Evolutionary conservation across 1,140 invertebrate genomes (phyloP), one percentile per base, ranked within the genome.

Genomic region (Leptinotarsa texana): DNA sequence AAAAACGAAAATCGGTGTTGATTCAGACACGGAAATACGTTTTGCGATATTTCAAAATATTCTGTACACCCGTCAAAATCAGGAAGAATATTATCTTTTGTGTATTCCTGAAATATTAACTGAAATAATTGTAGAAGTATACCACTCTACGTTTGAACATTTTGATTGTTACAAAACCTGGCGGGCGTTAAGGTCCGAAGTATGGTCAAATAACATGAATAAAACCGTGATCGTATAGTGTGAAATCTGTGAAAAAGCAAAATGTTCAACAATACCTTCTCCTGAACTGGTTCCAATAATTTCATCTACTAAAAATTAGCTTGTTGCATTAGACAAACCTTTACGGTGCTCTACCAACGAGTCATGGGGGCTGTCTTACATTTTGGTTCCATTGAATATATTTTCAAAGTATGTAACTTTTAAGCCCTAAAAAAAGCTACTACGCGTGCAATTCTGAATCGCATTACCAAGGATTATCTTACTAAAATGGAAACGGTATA

Each of bases 11-110:
- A 1, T 57, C 1, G 51, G 13, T n/a, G 13, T n/a, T 6, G n/a
- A 57, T 57, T 2, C 51, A 1, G 51, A 57, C 1, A 17, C 5
- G 17, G 18, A 13, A 13, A 27, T 8, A 6, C 27, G 27, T 17
- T 67, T 67, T 27, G 5, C 15, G 6, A 13, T 70, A n/a, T n/a
- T 33, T 49, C 42, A 70, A 3, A 48, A 70, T 21, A 11, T 48
- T n/a, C 48, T 70, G 15, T 57, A 51, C 4, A n/a, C 2, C 5
- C 24, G 24, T 13, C 17, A 57, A 15, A 48, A 13, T 63, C 17
- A 63, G n/a, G 71, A 63, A 49, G 42, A 70, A 70, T n/a, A 33
- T 70, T 70, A 24, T 70, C 13, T 70, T 48, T 49, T 70, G 17
- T 18, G 27, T 42, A n/a, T 70, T 48, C 48, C 69, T 8, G 24